Conservation (phyloP, 1,140 invertebrate genomes). For the Ectropis grisescens region DNA sequence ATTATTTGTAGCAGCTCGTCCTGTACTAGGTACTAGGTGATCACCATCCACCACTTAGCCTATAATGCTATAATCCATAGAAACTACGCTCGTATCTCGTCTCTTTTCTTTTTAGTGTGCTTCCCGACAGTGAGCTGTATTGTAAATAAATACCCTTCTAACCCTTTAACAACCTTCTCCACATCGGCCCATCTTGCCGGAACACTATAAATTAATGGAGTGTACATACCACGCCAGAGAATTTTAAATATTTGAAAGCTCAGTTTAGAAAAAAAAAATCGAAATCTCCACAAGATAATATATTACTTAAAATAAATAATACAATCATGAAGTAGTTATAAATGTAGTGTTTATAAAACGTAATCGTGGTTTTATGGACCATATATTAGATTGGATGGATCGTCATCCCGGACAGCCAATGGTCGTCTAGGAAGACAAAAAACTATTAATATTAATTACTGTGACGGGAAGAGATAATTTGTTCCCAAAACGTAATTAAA, state of each 20-base stretch:
- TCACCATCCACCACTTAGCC: too few relatives aligned
- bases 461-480: too few relatives aligned
- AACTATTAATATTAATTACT: slow-evolving; percentile 53
- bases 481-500: slow-evolving; percentile 20
- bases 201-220: slow-evolving; percentile 66
- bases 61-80: too few relatives aligned
- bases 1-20: too few relatives aligned
- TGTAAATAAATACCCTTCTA: too few relatives aligned
- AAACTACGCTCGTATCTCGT: too few relatives aligned
- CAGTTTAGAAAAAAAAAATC: slow-evolving; percentile 59
- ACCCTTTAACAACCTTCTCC: slow-evolving; percentile 38
- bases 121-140: too few relatives aligned
- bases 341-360: slow-evolving; percentile 70
- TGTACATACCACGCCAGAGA: slow-evolving; percentile 58
- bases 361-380: slow-evolving; percentile 64
- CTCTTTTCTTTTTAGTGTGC: too few relatives aligned
- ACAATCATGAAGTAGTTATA: slow-evolving; percentile 68
- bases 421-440: slow-evolving; percentile 17
- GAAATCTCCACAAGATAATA: slow-evolving; percentile 60
- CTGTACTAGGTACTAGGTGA: too few relatives aligned
- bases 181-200: slow-evolving; percentile 19
- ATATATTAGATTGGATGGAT: slow-evolving; percentile 50
- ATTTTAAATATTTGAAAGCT: slow-evolving; percentile 69
- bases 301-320: slow-evolving; percentile 70
- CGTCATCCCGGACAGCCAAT: slow-evolving; percentile 19